phyloP scores from a whole-genome alignment of 2,888 invertebrate genomes.

The Prosapia bicincta region DNA sequence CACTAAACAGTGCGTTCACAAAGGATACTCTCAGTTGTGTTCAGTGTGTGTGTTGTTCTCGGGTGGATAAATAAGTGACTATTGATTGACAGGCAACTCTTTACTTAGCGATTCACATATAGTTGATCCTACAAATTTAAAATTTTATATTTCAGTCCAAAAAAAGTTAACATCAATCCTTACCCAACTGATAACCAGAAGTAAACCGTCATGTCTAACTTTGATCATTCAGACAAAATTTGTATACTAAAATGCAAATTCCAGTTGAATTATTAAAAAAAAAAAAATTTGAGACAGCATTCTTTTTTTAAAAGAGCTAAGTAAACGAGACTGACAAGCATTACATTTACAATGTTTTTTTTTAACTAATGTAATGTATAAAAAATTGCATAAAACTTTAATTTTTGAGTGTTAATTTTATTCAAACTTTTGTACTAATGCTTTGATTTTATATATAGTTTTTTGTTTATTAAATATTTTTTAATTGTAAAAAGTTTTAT shows the following conservation, averaged over 20 bases:
- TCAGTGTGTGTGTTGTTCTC: slow-evolving; percentile 16
- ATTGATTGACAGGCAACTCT: neutral
- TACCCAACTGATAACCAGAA: too few relatives aligned
- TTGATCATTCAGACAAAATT: too few relatives aligned
- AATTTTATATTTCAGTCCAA: too few relatives aligned
- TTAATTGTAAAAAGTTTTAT: neutral
- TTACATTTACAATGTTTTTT: neutral
- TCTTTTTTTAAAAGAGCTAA: too few relatives aligned
- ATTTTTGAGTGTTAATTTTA: neutral
- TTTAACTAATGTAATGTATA: too few relatives aligned
- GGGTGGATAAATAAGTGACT: neutral
- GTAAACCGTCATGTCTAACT: too few relatives aligned
- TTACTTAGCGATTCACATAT: too few relatives aligned
- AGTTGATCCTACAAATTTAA: too few relatives aligned
- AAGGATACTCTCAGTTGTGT: slow-evolving; percentile 11
- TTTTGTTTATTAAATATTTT: neutral
- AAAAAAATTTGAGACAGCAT: too few relatives aligned
- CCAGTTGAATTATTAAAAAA: too few relatives aligned
- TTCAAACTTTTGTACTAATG: neutral
- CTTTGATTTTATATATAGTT: neutral
- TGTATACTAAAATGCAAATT: too few relatives aligned
- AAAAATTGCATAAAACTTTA: neutral
- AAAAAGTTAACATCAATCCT: too few relatives aligned
- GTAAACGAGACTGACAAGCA: neutral
- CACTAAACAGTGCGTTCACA: slow-evolving; percentile 7